Conservation (phyloP, 2,113 vertebrate species). For the Cyphomyrus discorhynchus region DNA sequence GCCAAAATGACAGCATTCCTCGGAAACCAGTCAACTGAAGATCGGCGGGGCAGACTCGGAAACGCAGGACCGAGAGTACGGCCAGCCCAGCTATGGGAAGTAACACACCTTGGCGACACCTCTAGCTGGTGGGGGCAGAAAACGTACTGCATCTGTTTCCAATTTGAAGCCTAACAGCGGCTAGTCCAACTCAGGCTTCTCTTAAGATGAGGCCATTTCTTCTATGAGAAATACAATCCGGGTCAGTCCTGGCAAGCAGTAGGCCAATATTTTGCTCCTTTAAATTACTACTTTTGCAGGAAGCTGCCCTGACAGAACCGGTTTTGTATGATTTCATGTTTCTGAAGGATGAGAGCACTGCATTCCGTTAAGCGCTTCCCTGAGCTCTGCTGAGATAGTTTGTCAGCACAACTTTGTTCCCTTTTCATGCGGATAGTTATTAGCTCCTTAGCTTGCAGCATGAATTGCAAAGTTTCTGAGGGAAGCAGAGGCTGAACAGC, state of each 20-base stretch:
- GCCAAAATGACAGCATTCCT: not conserved
- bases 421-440: conserved; percentile 23
- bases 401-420: conserved; percentile 36
- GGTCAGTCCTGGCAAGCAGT: conserved; percentile 17
- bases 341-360: conserved; percentile 40
- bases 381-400: conserved; percentile 28
- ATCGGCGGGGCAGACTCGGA: not conserved
- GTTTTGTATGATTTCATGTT: conserved; percentile 41
- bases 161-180: conserved; percentile 28
- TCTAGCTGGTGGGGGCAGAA: not conserved
- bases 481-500: not conserved
- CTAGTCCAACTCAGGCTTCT: not conserved
- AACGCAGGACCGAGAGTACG: not conserved
- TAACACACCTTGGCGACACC: not conserved
- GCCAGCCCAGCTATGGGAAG: not conserved
- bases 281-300: conserved; percentile 32
- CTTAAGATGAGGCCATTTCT: conserved; percentile 7
- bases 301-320: conserved; percentile 28
- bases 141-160: conserved; percentile 20
- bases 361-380: conserved; percentile 34
- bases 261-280: conserved; percentile 31
- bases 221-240: not conserved
- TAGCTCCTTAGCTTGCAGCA: conserved; percentile 37
- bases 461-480: conserved; percentile 26
- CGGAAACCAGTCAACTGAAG: not conserved